phyloP scores from a whole-genome alignment of 2,113 vertebrate species.

The Theristicus caerulescens region DNA sequence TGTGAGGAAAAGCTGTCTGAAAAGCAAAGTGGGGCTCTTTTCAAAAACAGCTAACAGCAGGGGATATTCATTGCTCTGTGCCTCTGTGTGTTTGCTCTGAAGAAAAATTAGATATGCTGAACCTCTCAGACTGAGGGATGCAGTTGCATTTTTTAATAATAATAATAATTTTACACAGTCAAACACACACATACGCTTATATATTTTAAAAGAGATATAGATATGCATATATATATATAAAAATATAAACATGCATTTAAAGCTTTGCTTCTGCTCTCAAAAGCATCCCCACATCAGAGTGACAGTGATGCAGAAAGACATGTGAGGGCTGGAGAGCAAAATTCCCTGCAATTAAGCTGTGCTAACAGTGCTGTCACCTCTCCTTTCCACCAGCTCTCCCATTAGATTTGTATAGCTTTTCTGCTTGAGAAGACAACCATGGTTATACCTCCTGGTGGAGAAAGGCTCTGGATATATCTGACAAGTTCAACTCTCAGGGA shows the following conservation, averaged over 20 bases:
- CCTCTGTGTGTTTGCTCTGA: background rate
- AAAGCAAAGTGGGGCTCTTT: background rate
- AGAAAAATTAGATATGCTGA: background rate
- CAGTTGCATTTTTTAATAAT: background rate
- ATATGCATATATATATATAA: too few species aligned
- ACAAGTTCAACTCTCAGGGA: background rate
- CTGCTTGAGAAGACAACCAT: background rate
- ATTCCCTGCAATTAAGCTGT: conserved; percentile 10
- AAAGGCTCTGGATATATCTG: background rate
- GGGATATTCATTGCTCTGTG: background rate
- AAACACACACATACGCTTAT: background rate
- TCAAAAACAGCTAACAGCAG: conserved; percentile 18
- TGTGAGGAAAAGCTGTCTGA: background rate
- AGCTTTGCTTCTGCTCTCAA: background rate
- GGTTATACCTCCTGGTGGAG: background rate
- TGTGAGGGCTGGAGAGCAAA: background rate
- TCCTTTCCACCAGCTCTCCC: background rate
- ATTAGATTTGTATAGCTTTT: background rate
- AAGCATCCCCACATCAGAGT: background rate
- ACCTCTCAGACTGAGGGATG: background rate
- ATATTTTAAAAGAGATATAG: background rate
- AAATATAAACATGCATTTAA: background rate
- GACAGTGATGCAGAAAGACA: background rate
- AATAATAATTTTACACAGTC: background rate
- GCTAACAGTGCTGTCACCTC: background rate